Conservation (phyloP, 92 coral and sea anemone genomes). For the Heteractis magnifica region DNA sequence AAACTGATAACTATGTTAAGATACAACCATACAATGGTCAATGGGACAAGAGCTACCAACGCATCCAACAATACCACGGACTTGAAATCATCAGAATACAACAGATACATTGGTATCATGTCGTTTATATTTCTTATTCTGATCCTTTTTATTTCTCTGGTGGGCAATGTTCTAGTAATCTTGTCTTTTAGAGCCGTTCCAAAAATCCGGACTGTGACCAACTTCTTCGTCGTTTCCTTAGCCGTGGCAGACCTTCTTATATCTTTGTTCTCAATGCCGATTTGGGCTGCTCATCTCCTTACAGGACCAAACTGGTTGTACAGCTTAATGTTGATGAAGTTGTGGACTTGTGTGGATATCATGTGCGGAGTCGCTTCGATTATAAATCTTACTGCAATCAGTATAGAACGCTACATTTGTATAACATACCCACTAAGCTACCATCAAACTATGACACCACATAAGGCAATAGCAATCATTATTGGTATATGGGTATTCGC, state of each 20-base stretch:
- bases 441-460: slow-evolving; percentile 78
- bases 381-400: slow-evolving; percentile 81
- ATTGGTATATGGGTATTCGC: slow-evolving; percentile 78
- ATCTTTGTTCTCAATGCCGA: slow-evolving; percentile 74
- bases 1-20: not conserved
- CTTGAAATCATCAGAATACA: not conserved
- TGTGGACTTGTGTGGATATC: slow-evolving; percentile 87
- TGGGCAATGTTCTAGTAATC: slow-evolving; percentile 83
- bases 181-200: slow-evolving; percentile 65
- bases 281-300: slow-evolving; percentile 84
- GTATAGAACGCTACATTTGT: slow-evolving; percentile 88
- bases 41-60: not conserved
- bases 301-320: slow-evolving; percentile 56
- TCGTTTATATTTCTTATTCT: slow-evolving; percentile 69
- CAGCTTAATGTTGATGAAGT: slow-evolving; percentile 28
- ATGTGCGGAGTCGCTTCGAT: slow-evolving; percentile 88
- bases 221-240: slow-evolving; percentile 89
- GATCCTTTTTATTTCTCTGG: slow-evolving; percentile 61
- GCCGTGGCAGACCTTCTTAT: slow-evolving; percentile 80
- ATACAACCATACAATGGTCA: not conserved
- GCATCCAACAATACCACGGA: not conserved
- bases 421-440: slow-evolving; percentile 84
- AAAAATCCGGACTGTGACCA: slow-evolving; percentile 86
- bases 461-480: slow-evolving; percentile 62
- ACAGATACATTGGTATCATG: slow-evolving; percentile 41